Evolutionary conservation across 2,797 vertebrate genomes (phyloP).

Genomic region (Lacerta bilineata): DNA sequence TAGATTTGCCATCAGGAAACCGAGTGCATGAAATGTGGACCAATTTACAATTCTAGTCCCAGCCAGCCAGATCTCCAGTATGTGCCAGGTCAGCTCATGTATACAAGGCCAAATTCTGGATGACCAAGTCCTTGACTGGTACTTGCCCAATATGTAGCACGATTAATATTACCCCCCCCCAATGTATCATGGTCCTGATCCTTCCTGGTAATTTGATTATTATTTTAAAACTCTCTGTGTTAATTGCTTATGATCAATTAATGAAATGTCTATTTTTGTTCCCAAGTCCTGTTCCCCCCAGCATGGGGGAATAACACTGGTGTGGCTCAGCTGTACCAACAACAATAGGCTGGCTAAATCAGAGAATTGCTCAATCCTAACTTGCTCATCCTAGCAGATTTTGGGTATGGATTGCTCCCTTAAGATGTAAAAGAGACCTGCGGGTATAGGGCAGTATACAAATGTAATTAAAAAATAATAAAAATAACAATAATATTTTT

Average conservation of each 20-base stretch:
- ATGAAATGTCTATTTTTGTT: neutral
- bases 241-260: neutral
- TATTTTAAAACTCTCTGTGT: neutral
- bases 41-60: neutral
- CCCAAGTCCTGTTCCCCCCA: neutral
- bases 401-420: neutral
- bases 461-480: too few species aligned
- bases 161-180: neutral
- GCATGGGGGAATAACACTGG: too few species aligned
- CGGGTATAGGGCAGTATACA: too few species aligned
- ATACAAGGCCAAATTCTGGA: neutral
- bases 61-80: neutral
- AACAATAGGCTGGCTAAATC: too few species aligned
- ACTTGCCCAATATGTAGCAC: neutral
- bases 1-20: neutral
- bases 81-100: neutral
- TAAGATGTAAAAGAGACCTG: neutral
- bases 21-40: neutral
- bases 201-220: neutral
- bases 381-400: too few species aligned
- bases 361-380: too few species aligned
- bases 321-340: too few species aligned
- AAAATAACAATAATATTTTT: slow-evolving; percentile 59
- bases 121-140: neutral
- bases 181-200: neutral